Base-by-base conservation (phyloP, 2,888 invertebrate species). In the Odontomyia ornata region DNA sequence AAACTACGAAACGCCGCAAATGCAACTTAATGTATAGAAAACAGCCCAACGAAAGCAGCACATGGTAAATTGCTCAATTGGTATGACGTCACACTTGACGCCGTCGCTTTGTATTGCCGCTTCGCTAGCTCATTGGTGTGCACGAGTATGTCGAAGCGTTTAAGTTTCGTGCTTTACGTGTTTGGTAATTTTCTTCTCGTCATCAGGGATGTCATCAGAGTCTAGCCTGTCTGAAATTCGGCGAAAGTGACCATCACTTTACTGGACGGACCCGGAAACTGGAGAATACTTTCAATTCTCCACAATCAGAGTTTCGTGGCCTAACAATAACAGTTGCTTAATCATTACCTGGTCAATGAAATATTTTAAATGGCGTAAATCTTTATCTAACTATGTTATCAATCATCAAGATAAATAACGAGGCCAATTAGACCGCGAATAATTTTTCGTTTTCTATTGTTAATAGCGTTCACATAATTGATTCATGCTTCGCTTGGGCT, bases 211-310 rank as follows among this genome's bases (percentile, higher is more conserved):
- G n/a, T 36, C 36, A 36, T 36, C 9, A 36, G 3, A 5, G 7
- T 28, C 9, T 30, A 4, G 13, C 64, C n/a, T 28, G 28, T 64
- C 64, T 9, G 25, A 27, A 28, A 11, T 64, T 64, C 13, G 64
- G 64, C 30, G 64, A 64, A 64, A 64, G 64, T 64, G 3, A 64
- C 7, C 21, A 7, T 23, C 21, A 23, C n/a, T 3, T 60, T 5
- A 30, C 30, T n/a, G 11, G 28, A n/a, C n/a, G n/a, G 64, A 64
- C 28, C 30, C 30, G 30, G 64, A 64, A 64, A 64, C 30, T 15
- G 15, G 30, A 60, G 23, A 23, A 13, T 21, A 60, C 11, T 25
- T 60, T 60, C 36, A 36, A 36, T 52, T 52, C 36, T 9, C 3
- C n/a, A n/a, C n/a, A n/a, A n/a, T n/a, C n/a, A 5, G 36, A 36